Percentiles rank a stretch among this genome's conserved stretches.
These are phyloP conservation scores for Plusia festucae DNA, from an alignment of 2,888 invertebrate species.

Conservation along the genomic window DNA sequence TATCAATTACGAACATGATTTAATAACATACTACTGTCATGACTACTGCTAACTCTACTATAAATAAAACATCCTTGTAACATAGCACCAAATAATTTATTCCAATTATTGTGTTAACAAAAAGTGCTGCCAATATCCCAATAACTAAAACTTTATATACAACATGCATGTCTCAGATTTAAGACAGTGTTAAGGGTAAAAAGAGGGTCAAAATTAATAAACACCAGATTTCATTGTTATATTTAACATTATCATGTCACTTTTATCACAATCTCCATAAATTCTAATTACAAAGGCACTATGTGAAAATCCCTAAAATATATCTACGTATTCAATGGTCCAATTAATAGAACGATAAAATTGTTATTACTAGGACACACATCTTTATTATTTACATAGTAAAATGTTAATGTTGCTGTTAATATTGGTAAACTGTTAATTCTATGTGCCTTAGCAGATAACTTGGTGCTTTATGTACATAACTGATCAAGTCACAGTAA, in stretches of 20 bases:
- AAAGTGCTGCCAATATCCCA: conserved; percentile 58
- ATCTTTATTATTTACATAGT: conserved; percentile 41
- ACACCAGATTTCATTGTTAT: conserved; percentile 51
- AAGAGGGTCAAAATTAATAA: conserved; percentile 27
- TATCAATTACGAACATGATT: too few species aligned
- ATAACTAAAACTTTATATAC: conserved; percentile 59
- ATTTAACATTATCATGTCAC: conserved; percentile 54
- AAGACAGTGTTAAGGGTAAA: conserved; percentile 43
- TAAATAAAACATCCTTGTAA: conserved; percentile 66
- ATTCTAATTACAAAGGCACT: conserved; percentile 53
- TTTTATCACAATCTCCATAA: conserved; percentile 52
- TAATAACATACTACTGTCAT: too few species aligned
- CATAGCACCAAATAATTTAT: conserved; percentile 87
- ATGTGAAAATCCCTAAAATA: conserved; percentile 46
- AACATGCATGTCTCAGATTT: conserved; percentile 52
- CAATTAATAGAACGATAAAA: conserved; percentile 1
- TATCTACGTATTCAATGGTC: conserved; percentile 27
- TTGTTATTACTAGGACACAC: conserved; percentile 22
- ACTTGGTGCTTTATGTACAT: conserved; percentile 17
- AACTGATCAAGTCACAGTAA: conserved; percentile 21
- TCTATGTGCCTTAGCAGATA: conserved; percentile 14
- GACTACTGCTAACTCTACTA: neutral
- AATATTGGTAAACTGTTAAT: too few species aligned
- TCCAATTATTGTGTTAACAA: conserved; percentile 58
- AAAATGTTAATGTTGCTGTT: conserved; percentile 15